Evolutionary conservation across 2,113 vertebrate species (phyloP).

Genomic region (Pseudonaja textilis): DNA sequence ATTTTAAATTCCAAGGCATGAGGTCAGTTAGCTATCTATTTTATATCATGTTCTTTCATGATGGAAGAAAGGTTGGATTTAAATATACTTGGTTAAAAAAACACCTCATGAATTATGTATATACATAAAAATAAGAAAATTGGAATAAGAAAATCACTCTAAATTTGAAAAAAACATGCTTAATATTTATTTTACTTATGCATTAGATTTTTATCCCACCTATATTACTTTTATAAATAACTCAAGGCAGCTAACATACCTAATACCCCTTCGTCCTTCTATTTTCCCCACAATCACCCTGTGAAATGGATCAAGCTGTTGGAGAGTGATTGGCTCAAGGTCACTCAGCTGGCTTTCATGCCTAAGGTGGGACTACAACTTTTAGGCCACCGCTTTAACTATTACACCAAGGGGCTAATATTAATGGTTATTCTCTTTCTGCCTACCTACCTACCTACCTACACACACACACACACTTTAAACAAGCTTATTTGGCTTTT

Average conservation of each 20-base stretch:
- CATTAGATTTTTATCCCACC: neutral
- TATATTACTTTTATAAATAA: neutral
- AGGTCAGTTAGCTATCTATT: neutral
- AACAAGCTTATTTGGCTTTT: neutral
- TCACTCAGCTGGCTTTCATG: neutral
- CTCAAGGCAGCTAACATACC: neutral
- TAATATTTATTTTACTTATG: neutral
- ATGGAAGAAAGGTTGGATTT: neutral
- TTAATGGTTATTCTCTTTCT: neutral
- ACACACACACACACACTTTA: neutral
- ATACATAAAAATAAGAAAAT: neutral
- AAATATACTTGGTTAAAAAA: neutral
- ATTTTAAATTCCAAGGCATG: neutral
- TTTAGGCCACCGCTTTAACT: neutral
- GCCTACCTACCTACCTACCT: too few relatives aligned
- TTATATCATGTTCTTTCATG: neutral
- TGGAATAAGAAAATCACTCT: neutral
- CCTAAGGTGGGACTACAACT: neutral
- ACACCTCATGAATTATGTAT: neutral
- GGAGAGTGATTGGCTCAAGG: neutral
- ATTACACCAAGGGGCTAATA: neutral
- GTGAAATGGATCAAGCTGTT: neutral
- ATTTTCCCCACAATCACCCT: neutral
- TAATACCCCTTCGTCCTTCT: neutral
- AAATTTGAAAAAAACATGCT: neutral